Base-by-base conservation (phyloP, 2,797 vertebrate genomes). In the Squalus acanthias region DNA sequence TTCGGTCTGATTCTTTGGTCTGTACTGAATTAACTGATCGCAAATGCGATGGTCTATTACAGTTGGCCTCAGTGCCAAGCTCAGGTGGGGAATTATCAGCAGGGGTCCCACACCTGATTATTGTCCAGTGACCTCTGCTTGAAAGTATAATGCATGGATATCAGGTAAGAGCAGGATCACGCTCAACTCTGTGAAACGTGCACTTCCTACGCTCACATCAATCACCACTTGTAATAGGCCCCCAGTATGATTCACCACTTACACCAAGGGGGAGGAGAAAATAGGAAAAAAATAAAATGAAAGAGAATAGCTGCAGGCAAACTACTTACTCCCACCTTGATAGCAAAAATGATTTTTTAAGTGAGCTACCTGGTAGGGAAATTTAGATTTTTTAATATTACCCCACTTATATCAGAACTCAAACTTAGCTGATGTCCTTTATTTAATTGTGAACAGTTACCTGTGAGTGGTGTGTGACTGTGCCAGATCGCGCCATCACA, bases 401-500 rank as follows among this genome's bases (percentile, higher is more conserved):
- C n/a, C n/a, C 29, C 63, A n/a, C 57, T 65, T 60, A 6, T 13
- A 46, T 39, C 65, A 46, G 7, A 95, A 50, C 63, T 50, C 17
- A 72, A 72, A 50, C 39, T 72, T 2, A 50, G 93, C 39, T 70
- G 24, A 12, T 33, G 29, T 70, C n/a, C 39, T 95, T 69, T 70
- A 95, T 12, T 26, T 46, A 63, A 33, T 63, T 63, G 97, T 97
- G 97, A 79, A 98, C 96, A 70, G 96, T 92, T 95, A 96, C 96
- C 96, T 97, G 72, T 4, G 74, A 46, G n/a, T 3, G 93, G 72
- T 24, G 29, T 96, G n/a, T 88, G 22, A 12, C 67, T 63, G 93
- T 22, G 15, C 72, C 94, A 60, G 46, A 76, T 15, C 15, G 70
- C 33, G 96, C 96, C 96, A 97, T 97, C 67, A 98, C 97, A 96